These are phyloP conservation scores for Telenomus remus DNA, from an alignment of 1,140 invertebrate species.

Conservation along the genomic window DNA sequence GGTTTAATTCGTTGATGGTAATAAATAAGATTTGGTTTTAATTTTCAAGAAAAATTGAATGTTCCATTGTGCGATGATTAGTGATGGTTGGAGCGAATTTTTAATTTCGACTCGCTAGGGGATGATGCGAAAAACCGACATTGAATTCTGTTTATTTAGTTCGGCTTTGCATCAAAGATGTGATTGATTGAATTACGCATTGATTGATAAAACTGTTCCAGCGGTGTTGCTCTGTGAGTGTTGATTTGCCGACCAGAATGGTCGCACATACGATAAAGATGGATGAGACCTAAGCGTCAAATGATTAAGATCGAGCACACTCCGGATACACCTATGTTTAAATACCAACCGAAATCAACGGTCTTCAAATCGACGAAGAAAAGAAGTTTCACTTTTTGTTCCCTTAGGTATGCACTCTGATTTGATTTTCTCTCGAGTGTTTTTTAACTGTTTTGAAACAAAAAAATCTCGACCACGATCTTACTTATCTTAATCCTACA, in stretches of 20 bases:
- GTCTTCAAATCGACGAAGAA: slow-evolving; percentile 1
- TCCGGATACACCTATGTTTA: slow-evolving; percentile 33
- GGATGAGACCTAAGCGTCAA: slow-evolving; percentile 64
- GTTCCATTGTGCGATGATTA: not conserved
- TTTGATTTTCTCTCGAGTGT: not conserved
- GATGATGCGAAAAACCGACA: slow-evolving; percentile 4
- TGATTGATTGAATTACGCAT: slow-evolving; percentile 43
- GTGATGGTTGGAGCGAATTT: not conserved
- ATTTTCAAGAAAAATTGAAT: not conserved
- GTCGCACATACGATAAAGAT: slow-evolving; percentile 59
- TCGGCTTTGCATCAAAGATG: slow-evolving; percentile 25
- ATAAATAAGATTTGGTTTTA: no score
- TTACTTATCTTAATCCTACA: not conserved
- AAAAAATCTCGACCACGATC: no score
- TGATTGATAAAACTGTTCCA: slow-evolving; percentile 43
- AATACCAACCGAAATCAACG: slow-evolving; percentile 34
- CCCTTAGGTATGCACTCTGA: not conserved
- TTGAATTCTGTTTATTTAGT: slow-evolving; percentile 34
- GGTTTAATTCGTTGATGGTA: no score
- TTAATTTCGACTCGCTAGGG: not conserved
- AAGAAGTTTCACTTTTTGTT: not conserved
- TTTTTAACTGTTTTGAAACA: not conserved
- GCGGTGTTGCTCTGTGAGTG: slow-evolving; percentile 24
- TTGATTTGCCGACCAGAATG: slow-evolving; percentile 45
- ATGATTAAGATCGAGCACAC: slow-evolving; percentile 67